These are phyloP conservation scores for Chunga burmeisteri DNA, from an alignment of 2,113 vertebrate species.

Conservation along the genomic window DNA sequence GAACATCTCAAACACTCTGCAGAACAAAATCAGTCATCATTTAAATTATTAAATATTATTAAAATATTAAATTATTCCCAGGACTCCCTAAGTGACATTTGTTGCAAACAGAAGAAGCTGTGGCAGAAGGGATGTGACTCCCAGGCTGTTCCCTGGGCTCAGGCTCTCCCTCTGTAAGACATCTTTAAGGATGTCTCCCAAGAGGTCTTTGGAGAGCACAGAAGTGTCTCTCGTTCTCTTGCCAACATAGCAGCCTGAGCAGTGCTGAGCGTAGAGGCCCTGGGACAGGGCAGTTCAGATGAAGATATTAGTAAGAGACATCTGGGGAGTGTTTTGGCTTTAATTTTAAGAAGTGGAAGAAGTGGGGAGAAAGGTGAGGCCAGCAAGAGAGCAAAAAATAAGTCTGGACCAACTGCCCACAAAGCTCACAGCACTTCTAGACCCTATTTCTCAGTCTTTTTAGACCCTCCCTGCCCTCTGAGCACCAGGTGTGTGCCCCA, in stretches of 20 bases:
- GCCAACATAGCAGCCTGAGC: background rate
- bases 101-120: background rate
- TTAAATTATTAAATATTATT: background rate
- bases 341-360: background rate
- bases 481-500: background rate
- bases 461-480: background rate
- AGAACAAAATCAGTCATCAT: background rate
- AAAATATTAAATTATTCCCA: background rate
- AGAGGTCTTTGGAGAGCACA: background rate
- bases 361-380: background rate
- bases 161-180: background rate
- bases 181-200: background rate
- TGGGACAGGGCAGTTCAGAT: background rate
- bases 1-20: background rate
- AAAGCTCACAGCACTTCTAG: background rate
- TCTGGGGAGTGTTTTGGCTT: background rate
- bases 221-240: background rate
- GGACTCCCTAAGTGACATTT: background rate
- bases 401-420: background rate
- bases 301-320: background rate
- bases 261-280: background rate
- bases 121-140: background rate
- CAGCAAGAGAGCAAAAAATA: background rate
- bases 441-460: background rate
- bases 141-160: background rate